These are phyloP conservation scores for Crotalus horridus DNA, from an alignment of 2,113 vertebrate species.

Conservation along the genomic window DNA sequence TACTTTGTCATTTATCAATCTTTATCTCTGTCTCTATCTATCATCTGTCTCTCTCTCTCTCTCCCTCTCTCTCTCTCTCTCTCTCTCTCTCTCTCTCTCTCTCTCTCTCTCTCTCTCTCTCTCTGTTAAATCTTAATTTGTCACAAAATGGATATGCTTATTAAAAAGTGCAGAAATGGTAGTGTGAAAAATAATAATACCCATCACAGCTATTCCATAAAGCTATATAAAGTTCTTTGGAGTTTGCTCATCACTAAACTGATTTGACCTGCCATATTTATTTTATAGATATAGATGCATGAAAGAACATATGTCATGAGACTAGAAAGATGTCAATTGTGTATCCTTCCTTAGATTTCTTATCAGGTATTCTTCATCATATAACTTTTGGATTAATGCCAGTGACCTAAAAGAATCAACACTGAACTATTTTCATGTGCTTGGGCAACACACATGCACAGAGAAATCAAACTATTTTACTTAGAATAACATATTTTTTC, in stretches of 20 bases:
- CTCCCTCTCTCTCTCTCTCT: too few relatives aligned
- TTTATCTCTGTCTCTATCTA: background rate
- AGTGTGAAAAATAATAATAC: background rate
- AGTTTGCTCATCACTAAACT: background rate
- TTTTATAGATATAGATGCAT: background rate
- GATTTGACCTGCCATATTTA: background rate
- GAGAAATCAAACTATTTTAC: background rate
- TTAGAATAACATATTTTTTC: background rate
- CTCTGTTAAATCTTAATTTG: background rate
- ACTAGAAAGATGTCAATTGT: background rate
- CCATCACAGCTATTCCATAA: background rate
- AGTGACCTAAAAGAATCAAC: background rate
- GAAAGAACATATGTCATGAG: background rate
- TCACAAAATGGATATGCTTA: background rate
- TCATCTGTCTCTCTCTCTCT: too few relatives aligned
- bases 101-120: too few relatives aligned
- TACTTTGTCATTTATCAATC: background rate
- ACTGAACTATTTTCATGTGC: background rate
- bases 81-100: too few relatives aligned
- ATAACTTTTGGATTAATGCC: background rate
- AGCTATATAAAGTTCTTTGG: background rate
- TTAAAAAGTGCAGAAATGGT: background rate
- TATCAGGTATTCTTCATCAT: background rate
- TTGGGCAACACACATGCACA: background rate
- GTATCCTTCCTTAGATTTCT: background rate